phyloP scores from a whole-genome alignment of 2,797 vertebrate species.

The Brachyalestes nurse region DNA sequence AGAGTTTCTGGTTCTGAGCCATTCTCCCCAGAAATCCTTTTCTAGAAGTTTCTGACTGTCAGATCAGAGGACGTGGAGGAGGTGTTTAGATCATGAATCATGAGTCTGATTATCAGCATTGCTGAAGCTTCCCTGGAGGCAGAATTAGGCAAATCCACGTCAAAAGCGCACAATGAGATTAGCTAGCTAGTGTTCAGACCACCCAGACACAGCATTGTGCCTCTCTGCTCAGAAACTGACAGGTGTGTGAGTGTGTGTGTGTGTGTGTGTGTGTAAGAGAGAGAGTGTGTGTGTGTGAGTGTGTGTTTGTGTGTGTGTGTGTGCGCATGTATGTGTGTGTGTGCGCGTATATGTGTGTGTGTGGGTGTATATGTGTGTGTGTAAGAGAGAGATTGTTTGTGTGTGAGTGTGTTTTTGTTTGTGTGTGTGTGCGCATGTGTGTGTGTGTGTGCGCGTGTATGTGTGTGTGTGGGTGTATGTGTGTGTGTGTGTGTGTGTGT shows the following conservation, averaged over 20 bases:
- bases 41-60: not conserved
- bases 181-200: slow-evolving; percentile 4
- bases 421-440: not conserved
- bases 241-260: slow-evolving; percentile 4
- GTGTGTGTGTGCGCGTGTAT: slow-evolving; percentile 6
- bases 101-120: slow-evolving; percentile 22
- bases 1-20: not conserved
- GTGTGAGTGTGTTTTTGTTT: no score
- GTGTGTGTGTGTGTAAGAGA: slow-evolving; percentile 23
- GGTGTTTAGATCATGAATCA: slow-evolving; percentile 18
- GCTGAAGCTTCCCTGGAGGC: slow-evolving; percentile 17
- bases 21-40: not conserved
- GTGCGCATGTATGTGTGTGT: no score
- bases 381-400: no score
- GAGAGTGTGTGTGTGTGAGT: no score
- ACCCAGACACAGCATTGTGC: not conserved
- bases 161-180: slow-evolving; percentile 28
- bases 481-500: not conserved
- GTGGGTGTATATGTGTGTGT: no score
- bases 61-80: slow-evolving; percentile 1
- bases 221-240: not conserved
- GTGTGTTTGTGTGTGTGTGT: no score
- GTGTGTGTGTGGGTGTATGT: not conserved
- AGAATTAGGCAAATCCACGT: slow-evolving; percentile 38
- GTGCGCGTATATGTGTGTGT: no score